These are phyloP conservation scores for Carabus problematicus DNA, from an alignment of 2,888 invertebrate genomes.

Conservation along the genomic window DNA sequence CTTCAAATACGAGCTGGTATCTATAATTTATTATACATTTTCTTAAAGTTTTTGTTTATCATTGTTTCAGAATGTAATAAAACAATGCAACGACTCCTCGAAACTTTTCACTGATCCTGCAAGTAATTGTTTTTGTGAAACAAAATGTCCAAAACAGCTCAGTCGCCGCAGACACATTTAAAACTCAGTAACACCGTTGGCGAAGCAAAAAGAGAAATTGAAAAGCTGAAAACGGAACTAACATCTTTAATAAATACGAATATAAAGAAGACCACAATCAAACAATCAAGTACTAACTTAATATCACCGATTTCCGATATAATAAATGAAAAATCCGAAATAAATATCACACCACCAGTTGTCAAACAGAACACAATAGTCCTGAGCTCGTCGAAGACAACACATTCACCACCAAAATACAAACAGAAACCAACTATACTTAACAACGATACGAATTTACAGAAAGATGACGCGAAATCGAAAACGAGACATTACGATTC, in stretches of 20 bases:
- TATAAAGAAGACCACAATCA: constrained; percentile 42
- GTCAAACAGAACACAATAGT: constrained; percentile 15
- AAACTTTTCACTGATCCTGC: neutral
- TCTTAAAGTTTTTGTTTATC: neutral
- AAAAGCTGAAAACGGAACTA: constrained; percentile 54
- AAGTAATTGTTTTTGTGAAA: neutral
- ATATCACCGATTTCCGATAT: constrained; percentile 11
- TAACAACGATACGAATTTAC: constrained; percentile 18
- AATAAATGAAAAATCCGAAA: constrained; percentile 9
- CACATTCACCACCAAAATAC: constrained; percentile 1
- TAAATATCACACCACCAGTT: constrained; percentile 7
- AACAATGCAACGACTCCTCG: neutral
- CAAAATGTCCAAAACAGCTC: constrained; percentile 43
- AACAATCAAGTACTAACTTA: constrained; percentile 5
- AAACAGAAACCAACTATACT: constrained; percentile 13
- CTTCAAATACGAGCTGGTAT: no score
- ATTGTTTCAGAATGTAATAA: neutral
- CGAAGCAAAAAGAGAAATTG: constrained; percentile 55
- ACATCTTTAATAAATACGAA: constrained; percentile 53
- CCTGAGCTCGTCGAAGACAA: neutral
- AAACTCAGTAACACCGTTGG: constrained; percentile 49
- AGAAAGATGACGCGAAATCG: constrained; percentile 43
- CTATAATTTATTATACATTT: no score
- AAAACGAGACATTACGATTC: constrained; percentile 59
- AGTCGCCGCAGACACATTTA: constrained; percentile 46